These are phyloP conservation scores for Macrotus californicus DNA, from an alignment of 2,113 vertebrate species.

Conservation along the genomic window DNA sequence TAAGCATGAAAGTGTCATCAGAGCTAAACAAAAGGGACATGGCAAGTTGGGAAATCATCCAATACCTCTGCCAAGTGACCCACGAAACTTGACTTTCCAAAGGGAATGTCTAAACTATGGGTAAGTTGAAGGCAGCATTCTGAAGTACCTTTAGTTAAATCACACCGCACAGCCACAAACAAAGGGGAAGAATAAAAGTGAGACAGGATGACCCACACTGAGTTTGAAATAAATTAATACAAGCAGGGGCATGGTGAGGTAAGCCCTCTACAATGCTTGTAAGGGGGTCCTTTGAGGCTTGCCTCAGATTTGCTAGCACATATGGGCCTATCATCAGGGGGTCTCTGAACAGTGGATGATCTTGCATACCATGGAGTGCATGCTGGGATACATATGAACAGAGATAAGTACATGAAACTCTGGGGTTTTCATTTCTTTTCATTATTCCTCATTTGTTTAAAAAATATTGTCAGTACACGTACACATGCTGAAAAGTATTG, in stretches of 20 bases:
- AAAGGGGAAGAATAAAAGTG: neutral
- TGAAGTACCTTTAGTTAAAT: conserved; percentile 31
- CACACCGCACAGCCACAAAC: neutral
- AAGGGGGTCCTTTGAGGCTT: rapidly evolving
- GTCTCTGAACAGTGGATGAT: neutral
- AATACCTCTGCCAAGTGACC: conserved; percentile 35
- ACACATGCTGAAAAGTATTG: neutral
- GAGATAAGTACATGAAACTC: neutral
- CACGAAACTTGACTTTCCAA: neutral
- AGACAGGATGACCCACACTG: neutral
- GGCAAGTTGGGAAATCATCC: conserved; percentile 26
- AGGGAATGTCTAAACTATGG: neutral
- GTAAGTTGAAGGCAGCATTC: neutral
- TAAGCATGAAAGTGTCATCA: conserved; percentile 45
- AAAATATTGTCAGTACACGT: neutral
- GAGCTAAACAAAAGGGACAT: conserved; percentile 41
- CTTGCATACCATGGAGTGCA: neutral
- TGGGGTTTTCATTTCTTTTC: neutral
- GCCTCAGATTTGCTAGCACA: neutral
- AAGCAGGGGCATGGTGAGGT: neutral
- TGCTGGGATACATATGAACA: neutral
- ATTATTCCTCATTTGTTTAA: neutral
- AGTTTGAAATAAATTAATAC: neutral
- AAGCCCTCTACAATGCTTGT: neutral
- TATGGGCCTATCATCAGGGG: neutral